These are phyloP conservation scores for Calephelis virginiensis DNA, from an alignment of 1,140 invertebrate genomes.

Conservation along the genomic window DNA sequence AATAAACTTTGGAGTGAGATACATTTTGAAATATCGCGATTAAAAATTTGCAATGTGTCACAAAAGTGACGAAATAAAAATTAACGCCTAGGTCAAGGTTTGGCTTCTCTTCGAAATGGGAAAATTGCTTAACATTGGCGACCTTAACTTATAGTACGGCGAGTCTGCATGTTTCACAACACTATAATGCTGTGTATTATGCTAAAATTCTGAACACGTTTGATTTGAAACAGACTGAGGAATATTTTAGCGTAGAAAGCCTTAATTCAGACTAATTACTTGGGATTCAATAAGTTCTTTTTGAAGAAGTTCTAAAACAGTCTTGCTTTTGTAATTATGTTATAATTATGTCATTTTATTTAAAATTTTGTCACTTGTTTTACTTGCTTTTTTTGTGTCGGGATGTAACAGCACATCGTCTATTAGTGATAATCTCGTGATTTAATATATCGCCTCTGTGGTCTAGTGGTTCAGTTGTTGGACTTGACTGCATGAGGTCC, in stretches of 20 bases:
- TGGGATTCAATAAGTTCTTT: no score
- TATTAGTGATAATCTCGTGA: no score
- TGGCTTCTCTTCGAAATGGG: conserved; percentile 74
- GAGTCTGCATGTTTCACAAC: conserved; percentile 61
- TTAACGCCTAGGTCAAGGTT: conserved; percentile 76
- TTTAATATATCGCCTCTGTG: no score
- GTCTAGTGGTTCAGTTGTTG: no score
- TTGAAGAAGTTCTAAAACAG: no score
- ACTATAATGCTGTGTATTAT: conserved; percentile 23
- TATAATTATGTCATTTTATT: no score
- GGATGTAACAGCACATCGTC: no score
- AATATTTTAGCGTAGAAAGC: conserved; percentile 23
- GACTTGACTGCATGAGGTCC: no score
- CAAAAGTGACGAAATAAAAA: conserved; percentile 64
- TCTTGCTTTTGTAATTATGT: no score
- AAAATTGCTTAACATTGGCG: conserved; percentile 72
- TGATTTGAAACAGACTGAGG: conserved; percentile 22
- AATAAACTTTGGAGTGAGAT: background rate
- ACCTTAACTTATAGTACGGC: conserved; percentile 64
- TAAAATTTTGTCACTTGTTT: no score
- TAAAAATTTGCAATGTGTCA: conserved; percentile 47
- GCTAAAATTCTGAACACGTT: conserved; percentile 32
- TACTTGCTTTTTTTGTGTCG: no score
- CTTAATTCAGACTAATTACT: background rate
- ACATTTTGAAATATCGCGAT: conserved; percentile 14